Evolutionary conservation across 2,888 invertebrate species (phyloP).

Genomic region (Diarsia dahlii): DNA sequence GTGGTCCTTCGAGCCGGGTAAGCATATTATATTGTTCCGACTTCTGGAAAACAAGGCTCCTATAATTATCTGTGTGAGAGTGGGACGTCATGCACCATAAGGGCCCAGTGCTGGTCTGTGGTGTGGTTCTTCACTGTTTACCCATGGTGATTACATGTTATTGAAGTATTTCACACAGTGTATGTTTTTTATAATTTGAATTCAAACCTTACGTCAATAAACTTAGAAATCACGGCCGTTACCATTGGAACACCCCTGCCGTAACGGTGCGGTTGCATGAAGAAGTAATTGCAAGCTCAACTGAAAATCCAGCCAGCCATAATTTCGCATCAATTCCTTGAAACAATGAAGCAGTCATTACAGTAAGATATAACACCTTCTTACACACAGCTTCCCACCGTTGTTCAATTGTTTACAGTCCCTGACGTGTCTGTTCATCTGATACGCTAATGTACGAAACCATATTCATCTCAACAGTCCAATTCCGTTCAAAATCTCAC

Average conservation of each 20-base stretch:
- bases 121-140: neutral
- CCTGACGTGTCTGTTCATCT: constrained; percentile 59
- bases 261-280: neutral
- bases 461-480: constrained; percentile 59
- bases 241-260: neutral
- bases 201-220: neutral
- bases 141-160: neutral
- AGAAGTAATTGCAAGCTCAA: neutral
- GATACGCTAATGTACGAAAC: constrained; percentile 64
- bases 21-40: too few relatives aligned
- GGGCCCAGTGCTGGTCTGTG: neutral
- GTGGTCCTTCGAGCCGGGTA: too few relatives aligned
- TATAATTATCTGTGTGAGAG: neutral
- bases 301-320: neutral
- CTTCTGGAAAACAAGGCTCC: neutral
- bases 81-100: neutral
- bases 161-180: neutral
- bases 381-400: constrained; percentile 24
- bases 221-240: neutral
- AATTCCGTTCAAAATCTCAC: constrained; percentile 67
- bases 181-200: too few relatives aligned
- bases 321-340: constrained; percentile 5
- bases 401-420: constrained; percentile 57
- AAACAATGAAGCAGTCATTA: constrained; percentile 19
- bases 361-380: constrained; percentile 30